Percentiles rank a stretch among this genome's conserved stretches.
These are phyloP conservation scores for Plectropomus leopardus DNA, from an alignment of 2,113 vertebrate species.

Conservation along the genomic window DNA sequence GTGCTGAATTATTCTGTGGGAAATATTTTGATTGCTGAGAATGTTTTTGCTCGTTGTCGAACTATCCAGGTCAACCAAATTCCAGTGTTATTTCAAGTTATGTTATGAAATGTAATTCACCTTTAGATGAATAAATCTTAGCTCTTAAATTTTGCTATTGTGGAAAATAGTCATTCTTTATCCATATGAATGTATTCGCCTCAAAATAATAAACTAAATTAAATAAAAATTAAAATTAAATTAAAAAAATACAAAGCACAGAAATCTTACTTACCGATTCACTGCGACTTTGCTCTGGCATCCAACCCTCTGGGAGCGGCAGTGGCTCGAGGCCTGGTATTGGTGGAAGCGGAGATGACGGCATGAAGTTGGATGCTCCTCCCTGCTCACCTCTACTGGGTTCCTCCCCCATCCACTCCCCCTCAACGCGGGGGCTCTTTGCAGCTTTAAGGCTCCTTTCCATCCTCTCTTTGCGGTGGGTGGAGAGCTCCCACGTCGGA, in stretches of 20 bases:
- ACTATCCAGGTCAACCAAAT: background rate
- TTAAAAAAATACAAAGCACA: background rate
- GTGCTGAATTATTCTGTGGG: background rate
- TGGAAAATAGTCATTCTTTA: background rate
- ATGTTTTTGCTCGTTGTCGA: background rate
- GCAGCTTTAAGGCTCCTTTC: slow-evolving; percentile 85
- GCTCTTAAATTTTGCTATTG: background rate
- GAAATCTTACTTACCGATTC: slow-evolving; percentile 40
- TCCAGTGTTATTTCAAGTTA: background rate
- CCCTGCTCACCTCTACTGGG: background rate
- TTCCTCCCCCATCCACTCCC: slow-evolving; percentile 6
- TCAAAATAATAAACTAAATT: background rate
- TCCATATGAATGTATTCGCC: background rate
- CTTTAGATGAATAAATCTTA: background rate
- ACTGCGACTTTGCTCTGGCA: slow-evolving; percentile 48
- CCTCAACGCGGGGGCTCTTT: background rate
- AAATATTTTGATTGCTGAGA: background rate
- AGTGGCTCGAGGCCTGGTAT: slow-evolving; percentile 42
- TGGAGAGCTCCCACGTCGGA: slow-evolving; percentile 88
- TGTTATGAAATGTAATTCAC: background rate
- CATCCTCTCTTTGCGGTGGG: slow-evolving; percentile 89
- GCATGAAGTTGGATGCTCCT: background rate
- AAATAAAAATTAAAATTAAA: too few species aligned
- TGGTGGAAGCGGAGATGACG: background rate
- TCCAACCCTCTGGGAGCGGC: slow-evolving; percentile 19